Base-by-base conservation (phyloP, 2,113 vertebrate species). In the Alectura lathami region DNA sequence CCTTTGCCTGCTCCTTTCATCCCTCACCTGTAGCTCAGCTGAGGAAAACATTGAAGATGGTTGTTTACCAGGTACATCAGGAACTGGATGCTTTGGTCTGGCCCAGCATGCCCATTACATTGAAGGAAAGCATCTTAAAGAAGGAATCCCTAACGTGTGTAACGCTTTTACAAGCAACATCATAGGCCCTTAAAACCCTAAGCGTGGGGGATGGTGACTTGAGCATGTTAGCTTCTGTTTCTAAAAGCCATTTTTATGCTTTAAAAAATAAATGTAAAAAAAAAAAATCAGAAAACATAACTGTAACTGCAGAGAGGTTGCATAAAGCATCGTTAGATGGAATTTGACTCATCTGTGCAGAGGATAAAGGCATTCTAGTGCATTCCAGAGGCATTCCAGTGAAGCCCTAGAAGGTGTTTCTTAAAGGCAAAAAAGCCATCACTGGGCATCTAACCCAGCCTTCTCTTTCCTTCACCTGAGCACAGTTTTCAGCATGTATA, bases 101-200 rank as follows among this genome's bases (percentile, higher is more conserved):
- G n/a, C 14, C 15, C 51, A 32, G 15, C 0, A 1, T 51, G 67
- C 43, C 48, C 2, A 0, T n/a, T 30, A 1, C 13, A 10, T 2
- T 50, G 56, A 60, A 70, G 53, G 34, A 40, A 22, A 68, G 16
- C 6, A 8, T 23, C 34, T 56, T 56, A 56, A 30, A 56, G 54
- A 56, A 56, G 54, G 12, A 20, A 56, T 56, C 54, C 54, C 11
- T 56, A 18, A 18, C 30, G 9, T 20, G 30, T 56, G 8, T 56
- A 56, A 32, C 30, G 3, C 12, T n/a, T 29, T 12, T 30, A 27
- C 4, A 26, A 43, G 13, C 26, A 10, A 17, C 27, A 34, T 6
- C 7, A 14, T 2, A 8, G 54, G 40, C 13, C 17, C 16, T 10
- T 26, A 64, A 51, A 84, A 13, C 43, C 6, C 14, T 0, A 1